Evolutionary conservation across 2,797 vertebrate species (phyloP).

Genomic region (Melanogrammus aeglefinus): DNA sequence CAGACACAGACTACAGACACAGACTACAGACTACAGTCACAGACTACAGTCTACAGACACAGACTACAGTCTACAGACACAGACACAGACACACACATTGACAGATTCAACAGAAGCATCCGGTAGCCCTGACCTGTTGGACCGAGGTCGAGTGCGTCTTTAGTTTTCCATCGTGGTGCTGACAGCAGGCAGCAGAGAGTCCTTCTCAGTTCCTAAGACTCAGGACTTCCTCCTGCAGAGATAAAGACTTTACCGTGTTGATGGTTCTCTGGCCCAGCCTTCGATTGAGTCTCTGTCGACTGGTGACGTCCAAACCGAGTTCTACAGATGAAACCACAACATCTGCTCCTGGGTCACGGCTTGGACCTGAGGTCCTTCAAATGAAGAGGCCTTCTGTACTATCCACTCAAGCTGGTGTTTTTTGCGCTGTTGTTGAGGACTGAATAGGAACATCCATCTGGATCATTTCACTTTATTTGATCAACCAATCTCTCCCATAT

Average conservation of each 20-base stretch:
- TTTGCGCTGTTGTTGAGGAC: neutral
- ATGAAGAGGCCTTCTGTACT: slow-evolving; percentile 6
- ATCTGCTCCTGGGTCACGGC: slow-evolving; percentile 14
- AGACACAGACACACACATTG: neutral
- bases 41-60: no score
- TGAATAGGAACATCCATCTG: neutral
- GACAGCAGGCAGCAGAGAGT: no score
- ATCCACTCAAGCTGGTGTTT: neutral
- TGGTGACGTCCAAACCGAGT: slow-evolving; percentile 29
- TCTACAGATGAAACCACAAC: neutral
- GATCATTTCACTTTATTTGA: neutral
- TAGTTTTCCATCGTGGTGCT: no score
- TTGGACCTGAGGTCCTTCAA: slow-evolving; percentile 32
- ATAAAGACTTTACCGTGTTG: slow-evolving; percentile 45
- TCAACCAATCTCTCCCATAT: neutral
- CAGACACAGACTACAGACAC: no score
- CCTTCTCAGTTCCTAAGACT: neutral
- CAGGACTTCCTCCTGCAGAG: slow-evolving; percentile 29
- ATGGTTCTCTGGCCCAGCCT: neutral
- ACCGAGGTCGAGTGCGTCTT: no score
- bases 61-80: neutral
- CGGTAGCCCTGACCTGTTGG: no score
- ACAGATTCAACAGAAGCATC: neutral
- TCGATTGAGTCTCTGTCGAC: slow-evolving; percentile 21
- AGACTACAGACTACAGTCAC: no score